Evolutionary conservation across 2,113 vertebrate species (phyloP).

Genomic region (Gymnobelideus leadbeateri): DNA sequence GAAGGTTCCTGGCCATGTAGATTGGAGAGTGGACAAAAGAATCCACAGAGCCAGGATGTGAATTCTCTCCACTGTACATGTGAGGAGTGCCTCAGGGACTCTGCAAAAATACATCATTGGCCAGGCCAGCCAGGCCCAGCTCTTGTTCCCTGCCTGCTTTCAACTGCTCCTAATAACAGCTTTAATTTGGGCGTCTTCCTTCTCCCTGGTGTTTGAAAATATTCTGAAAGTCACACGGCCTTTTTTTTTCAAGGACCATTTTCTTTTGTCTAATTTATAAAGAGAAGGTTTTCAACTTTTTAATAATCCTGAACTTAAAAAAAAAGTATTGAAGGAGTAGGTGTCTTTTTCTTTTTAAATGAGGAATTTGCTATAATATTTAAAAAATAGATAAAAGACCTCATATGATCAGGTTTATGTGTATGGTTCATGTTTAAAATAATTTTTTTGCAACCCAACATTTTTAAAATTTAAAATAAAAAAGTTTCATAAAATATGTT

Average conservation of each 20-base stretch:
- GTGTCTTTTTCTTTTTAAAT: neutral
- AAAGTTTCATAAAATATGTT: neutral
- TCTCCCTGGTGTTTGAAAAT: conserved; percentile 68
- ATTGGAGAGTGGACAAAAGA: conserved; percentile 93
- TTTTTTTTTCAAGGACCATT: conserved; percentile 6
- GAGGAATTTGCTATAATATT: neutral
- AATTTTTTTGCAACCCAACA: neutral
- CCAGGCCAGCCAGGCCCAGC: conserved; percentile 84
- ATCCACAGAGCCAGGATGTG: conserved; percentile 93
- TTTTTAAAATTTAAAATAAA: neutral
- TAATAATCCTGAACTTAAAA: neutral
- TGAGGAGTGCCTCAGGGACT: conserved; percentile 88
- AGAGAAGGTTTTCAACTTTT: neutral
- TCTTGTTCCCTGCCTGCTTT: conserved; percentile 85
- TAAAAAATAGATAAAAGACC: neutral
- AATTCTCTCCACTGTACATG: conserved; percentile 85
- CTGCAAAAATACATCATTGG: conserved; percentile 93
- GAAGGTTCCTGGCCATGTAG: conserved; percentile 91
- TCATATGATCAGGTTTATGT: neutral
- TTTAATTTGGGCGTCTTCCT: conserved; percentile 82
- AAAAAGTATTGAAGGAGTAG: neutral
- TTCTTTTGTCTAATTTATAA: neutral
- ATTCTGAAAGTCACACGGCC: conserved; percentile 45
- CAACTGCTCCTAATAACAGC: conserved; percentile 83
- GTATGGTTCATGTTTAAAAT: neutral